Percentiles rank a stretch among this genome's conserved stretches.
Evolutionary conservation across 1,140 invertebrate species (phyloP).

Genomic region (Cydia strobilella): DNA sequence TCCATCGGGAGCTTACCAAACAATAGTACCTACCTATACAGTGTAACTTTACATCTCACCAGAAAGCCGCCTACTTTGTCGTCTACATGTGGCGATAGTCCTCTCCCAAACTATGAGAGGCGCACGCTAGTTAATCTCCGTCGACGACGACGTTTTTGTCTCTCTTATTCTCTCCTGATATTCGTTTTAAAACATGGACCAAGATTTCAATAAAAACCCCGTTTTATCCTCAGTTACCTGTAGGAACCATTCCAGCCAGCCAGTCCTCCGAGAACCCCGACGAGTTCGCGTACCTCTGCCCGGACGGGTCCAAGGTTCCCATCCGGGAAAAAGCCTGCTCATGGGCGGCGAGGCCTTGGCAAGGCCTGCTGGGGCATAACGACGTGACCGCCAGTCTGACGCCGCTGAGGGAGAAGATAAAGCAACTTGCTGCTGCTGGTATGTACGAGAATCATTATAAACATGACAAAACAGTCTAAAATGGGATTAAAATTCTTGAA

Average conservation of each 20-base stretch:
- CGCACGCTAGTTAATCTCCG: no score
- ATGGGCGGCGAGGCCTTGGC: conserved; percentile 91
- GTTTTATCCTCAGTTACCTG: conserved; percentile 75
- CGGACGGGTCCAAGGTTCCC: conserved; percentile 87
- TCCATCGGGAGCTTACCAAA: no score
- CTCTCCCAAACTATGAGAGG: no score
- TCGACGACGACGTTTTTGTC: no score
- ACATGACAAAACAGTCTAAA: not conserved
- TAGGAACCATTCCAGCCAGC: conserved; percentile 77
- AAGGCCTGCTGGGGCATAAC: conserved; percentile 85
- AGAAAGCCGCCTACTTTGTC: no score
- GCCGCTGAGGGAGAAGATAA: conserved; percentile 71
- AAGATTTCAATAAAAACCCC: no score
- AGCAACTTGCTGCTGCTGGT: conserved; percentile 67
- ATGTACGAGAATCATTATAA: conserved; percentile 37
- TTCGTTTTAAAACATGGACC: no score
- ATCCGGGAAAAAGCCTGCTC: conserved; percentile 85
- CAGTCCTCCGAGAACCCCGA: conserved; percentile 80
- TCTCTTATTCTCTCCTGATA: no score
- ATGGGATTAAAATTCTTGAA: no score
- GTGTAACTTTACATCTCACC: no score
- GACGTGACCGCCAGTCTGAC: conserved; percentile 78
- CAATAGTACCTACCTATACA: no score
- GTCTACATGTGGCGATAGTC: no score
- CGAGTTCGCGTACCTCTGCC: conserved; percentile 88